These are phyloP conservation scores for Parotia lawesii DNA, from an alignment of 2,113 vertebrate species.

Conservation along the genomic window DNA sequence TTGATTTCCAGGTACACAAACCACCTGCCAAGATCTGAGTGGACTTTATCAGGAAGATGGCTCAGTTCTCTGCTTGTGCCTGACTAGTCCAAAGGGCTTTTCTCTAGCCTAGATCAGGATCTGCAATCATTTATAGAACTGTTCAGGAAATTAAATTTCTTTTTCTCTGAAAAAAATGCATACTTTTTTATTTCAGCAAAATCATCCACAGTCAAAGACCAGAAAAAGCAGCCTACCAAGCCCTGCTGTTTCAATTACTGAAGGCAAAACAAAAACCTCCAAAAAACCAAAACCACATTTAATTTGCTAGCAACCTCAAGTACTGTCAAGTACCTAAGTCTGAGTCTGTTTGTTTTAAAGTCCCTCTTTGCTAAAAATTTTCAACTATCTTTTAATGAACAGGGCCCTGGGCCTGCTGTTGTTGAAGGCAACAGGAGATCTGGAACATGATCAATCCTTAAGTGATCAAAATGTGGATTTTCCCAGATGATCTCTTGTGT, in stretches of 20 bases:
- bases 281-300: background rate
- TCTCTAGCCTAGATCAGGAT: background rate
- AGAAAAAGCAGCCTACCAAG: background rate
- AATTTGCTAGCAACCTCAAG: background rate
- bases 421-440: background rate
- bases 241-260: background rate
- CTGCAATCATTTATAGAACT: background rate
- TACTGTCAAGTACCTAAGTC: background rate
- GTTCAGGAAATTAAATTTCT: conserved; percentile 31
- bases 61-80: background rate
- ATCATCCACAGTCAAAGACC: background rate
- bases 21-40: background rate
- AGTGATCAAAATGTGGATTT: background rate
- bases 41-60: background rate
- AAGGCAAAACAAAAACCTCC: background rate
- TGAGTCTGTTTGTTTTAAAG: background rate
- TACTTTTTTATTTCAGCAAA: background rate
- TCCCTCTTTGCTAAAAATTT: background rate
- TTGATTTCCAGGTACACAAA: background rate
- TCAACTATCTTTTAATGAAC: background rate
- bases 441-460: background rate
- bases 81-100: background rate
- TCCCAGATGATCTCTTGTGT: background rate
- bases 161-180: background rate
- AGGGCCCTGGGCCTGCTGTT: background rate